Conservation (phyloP, 1,140 invertebrate genomes). For the Sinonovacula constricta region DNA sequence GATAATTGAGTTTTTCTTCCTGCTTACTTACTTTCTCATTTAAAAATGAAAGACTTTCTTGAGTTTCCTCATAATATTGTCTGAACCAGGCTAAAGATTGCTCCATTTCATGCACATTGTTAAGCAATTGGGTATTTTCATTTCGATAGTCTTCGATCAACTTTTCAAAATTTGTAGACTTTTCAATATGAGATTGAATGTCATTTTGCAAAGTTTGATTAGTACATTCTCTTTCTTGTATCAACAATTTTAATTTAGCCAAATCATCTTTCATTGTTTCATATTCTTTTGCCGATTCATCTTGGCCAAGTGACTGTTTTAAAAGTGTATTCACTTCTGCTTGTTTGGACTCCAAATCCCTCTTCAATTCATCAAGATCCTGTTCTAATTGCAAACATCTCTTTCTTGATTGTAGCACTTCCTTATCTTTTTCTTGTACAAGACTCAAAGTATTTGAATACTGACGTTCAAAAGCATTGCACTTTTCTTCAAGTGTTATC, state of each 20-base stretch:
- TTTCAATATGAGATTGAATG: too few species aligned
- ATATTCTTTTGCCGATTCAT: too few species aligned
- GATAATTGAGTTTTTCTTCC: background rate
- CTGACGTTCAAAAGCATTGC: constrained; percentile 23
- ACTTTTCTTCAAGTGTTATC: background rate
- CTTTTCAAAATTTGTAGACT: too few species aligned
- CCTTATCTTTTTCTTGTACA: constrained; percentile 24
- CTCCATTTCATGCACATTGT: constrained; percentile 9
- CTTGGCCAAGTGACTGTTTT: too few species aligned
- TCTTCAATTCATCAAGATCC: constrained; percentile 18
- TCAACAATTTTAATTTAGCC: too few species aligned
- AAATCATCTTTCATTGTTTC: too few species aligned
- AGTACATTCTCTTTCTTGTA: too few species aligned
- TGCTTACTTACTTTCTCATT: too few species aligned
- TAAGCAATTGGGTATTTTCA: too few species aligned
- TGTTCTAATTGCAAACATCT: constrained; percentile 17
- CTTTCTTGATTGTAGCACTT: constrained; percentile 28
- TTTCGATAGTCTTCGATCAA: too few species aligned
- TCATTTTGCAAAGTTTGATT: too few species aligned
- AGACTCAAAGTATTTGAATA: constrained; percentile 10
- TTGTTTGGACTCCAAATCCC: constrained; percentile 19
- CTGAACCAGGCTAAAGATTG: constrained; percentile 33
- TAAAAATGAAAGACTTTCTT: too few species aligned
- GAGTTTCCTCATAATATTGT: constrained; percentile 32
- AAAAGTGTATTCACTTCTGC: constrained; percentile 14